A percentile compares a stretch with the other conserved stretches of the same genome.
These are phyloP conservation scores for Tenebrosternarchus preto DNA, from an alignment of 2,113 vertebrate species.

Conservation along the genomic window DNA sequence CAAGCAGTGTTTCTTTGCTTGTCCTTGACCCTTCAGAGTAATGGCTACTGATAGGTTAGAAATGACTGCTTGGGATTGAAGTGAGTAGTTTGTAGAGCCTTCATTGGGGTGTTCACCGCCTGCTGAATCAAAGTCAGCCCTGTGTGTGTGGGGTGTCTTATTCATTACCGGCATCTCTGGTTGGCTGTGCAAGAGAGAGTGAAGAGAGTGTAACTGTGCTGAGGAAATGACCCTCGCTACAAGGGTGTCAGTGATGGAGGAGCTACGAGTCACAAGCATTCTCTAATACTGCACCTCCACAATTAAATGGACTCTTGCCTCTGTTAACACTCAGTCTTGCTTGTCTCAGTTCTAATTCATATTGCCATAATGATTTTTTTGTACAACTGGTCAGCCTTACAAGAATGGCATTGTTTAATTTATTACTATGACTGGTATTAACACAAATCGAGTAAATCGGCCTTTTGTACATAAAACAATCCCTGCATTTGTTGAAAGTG, in stretches of 20 bases:
- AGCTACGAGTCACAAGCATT: background rate
- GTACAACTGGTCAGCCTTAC: background rate
- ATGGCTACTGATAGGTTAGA: slow-evolving; percentile 51
- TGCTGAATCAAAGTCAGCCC: slow-evolving; percentile 52
- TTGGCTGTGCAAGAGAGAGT: slow-evolving; percentile 24
- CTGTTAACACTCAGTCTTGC: background rate
- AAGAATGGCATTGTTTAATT: slow-evolving; percentile 11
- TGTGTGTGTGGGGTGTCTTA: slow-evolving; percentile 40
- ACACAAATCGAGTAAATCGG: background rate
- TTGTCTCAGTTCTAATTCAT: slow-evolving; percentile 22
- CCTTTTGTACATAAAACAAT: background rate
- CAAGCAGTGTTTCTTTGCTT: slow-evolving; percentile 39
- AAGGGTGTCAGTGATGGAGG: slow-evolving; percentile 17
- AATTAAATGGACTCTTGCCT: slow-evolving; percentile 9
- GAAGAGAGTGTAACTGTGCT: slow-evolving; percentile 46
- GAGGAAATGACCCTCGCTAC: slow-evolving; percentile 24
- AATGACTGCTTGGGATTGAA: slow-evolving; percentile 49
- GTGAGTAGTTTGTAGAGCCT: slow-evolving; percentile 43
- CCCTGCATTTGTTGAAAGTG: background rate
- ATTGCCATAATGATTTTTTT: slow-evolving; percentile 13
- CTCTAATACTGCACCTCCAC: background rate
- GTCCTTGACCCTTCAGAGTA: slow-evolving; percentile 52
- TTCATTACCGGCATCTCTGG: slow-evolving; percentile 49
- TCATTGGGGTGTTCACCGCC: slow-evolving; percentile 43
- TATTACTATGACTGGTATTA: background rate